phyloP scores from a whole-genome alignment of 2,888 invertebrate species.

The Automeris io region DNA sequence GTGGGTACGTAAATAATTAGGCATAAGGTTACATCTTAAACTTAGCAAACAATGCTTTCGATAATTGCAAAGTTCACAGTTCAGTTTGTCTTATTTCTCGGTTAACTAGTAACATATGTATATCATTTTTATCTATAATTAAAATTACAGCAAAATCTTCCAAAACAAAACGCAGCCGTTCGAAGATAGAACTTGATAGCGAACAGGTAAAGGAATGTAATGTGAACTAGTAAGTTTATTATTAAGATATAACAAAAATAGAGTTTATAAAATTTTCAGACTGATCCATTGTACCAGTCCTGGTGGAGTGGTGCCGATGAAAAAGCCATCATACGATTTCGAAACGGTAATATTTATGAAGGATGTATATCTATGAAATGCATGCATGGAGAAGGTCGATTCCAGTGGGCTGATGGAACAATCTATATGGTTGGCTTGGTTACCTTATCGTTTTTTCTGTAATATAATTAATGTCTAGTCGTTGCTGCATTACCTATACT shows the following conservation, averaged over 20 bases:
- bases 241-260: neutral
- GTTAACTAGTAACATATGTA: no score
- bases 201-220: conserved; percentile 22
- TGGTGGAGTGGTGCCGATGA: conserved; percentile 63
- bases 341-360: conserved; percentile 75
- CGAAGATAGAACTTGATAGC: conserved; percentile 34
- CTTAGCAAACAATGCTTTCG: no score
- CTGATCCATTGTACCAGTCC: conserved; percentile 24
- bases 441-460: neutral
- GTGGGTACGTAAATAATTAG: conserved; percentile 15
- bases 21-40: no score
- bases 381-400: conserved; percentile 78
- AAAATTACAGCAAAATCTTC: conserved; percentile 24
- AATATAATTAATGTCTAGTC: neutral
- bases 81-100: no score
- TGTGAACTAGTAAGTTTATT: neutral
- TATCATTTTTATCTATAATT: no score
- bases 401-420: conserved; percentile 77
- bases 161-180: conserved; percentile 39
- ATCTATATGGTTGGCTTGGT: conserved; percentile 64
- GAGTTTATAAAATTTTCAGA: conserved; percentile 18
- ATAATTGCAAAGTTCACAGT: no score
- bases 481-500: neutral
- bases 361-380: conserved; percentile 71
- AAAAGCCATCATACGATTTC: conserved; percentile 67